phyloP scores from a whole-genome alignment of 2,888 invertebrate genomes.

The Pristionchus maxplancki region DNA sequence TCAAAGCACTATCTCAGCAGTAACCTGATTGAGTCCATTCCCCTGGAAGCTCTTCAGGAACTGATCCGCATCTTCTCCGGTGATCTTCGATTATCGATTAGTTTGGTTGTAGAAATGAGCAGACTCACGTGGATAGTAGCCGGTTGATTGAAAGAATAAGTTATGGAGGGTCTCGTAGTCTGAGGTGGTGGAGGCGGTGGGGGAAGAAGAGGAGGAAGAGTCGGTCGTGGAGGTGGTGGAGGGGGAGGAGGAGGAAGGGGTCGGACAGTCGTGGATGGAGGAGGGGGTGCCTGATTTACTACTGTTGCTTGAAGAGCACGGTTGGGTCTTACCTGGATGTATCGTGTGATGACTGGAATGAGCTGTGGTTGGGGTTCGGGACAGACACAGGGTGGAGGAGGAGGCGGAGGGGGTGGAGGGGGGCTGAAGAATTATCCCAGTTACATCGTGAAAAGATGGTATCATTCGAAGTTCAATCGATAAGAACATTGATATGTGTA shows the following conservation, averaged over 20 bases:
- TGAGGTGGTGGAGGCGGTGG: not conserved
- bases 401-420: slow-evolving; percentile 46
- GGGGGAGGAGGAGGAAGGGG: not conserved
- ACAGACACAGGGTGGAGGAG: slow-evolving; percentile 40
- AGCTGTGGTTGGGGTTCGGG: slow-evolving; percentile 25
- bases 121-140: slow-evolving; percentile 48
- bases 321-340: slow-evolving; percentile 28
- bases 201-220: not conserved
- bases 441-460: not conserved
- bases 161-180: not conserved
- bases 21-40: not conserved
- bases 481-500: no score
- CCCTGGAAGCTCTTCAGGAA: not conserved
- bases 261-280: not conserved
- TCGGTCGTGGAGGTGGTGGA: not conserved
- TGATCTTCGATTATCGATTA: slow-evolving; percentile 3
- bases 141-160: slow-evolving; percentile 48
- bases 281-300: not conserved
- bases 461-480: no score
- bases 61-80: slow-evolving; percentile 21
- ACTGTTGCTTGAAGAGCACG: not conserved
- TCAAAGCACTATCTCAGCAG: no score
- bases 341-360: slow-evolving; percentile 48
- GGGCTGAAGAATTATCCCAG: not conserved
- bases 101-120: not conserved